Conservation (phyloP, 2,113 vertebrate genomes). For the Centropristis striata region DNA sequence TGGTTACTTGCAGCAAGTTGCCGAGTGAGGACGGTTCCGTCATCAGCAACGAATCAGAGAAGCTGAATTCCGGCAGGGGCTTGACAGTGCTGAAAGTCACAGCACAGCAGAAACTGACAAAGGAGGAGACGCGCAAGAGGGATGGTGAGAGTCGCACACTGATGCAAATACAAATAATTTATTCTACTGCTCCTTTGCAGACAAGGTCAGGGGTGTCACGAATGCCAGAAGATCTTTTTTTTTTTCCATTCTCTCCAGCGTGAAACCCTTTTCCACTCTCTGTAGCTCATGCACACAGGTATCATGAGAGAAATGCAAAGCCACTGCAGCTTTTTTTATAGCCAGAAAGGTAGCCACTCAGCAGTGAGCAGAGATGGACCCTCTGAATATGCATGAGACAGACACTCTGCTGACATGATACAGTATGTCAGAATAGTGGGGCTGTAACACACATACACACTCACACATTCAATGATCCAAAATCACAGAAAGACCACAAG, state of each 20-base stretch:
- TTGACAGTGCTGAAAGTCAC: conserved; percentile 89
- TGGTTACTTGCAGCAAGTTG: conserved; percentile 97
- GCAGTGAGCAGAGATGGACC: conserved; percentile 60
- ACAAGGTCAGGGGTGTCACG: conserved; percentile 56
- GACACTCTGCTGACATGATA: conserved; percentile 74
- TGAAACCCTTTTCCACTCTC: conserved; percentile 27
- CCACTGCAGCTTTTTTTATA: conserved; percentile 58
- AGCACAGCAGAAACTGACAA: conserved; percentile 92
- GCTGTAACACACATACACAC: conserved; percentile 39
- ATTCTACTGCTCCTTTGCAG: conserved; percentile 25
- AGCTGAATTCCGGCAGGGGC: conserved; percentile 89
- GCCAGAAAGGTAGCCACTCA: conserved; percentile 57
- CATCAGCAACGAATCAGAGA: conserved; percentile 96
- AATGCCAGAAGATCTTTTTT: neutral
- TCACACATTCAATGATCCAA: conserved; percentile 14
- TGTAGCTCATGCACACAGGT: conserved; percentile 33
- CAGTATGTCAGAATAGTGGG: conserved; percentile 50
- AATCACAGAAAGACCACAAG: conserved; percentile 8
- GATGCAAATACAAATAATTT: conserved; percentile 61
- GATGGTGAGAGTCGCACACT: conserved; percentile 87
- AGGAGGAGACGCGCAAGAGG: conserved; percentile 92
- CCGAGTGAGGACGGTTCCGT: conserved; percentile 96
- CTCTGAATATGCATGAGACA: conserved; percentile 78
- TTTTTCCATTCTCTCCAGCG: conserved; percentile 9
- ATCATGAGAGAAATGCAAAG: conserved; percentile 28